Evolutionary conservation across 2,113 vertebrate species (phyloP).

Genomic region (Solenodon paradoxus): DNA sequence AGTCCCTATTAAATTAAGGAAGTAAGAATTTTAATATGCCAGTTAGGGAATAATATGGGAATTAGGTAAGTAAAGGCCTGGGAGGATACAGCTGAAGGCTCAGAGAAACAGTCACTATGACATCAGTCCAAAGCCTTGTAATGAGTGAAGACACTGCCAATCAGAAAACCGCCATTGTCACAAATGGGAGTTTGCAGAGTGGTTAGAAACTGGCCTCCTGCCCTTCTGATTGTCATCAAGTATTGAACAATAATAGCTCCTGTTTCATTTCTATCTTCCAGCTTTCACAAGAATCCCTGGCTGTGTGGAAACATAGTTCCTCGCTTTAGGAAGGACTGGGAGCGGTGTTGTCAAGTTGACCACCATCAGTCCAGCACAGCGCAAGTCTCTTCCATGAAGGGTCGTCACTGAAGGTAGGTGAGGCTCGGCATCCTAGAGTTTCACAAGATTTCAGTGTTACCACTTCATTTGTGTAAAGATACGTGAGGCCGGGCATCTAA

Average conservation of each 20-base stretch:
- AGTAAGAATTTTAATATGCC: neutral
- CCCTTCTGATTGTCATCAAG: neutral
- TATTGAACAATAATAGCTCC: neutral
- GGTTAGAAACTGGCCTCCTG: neutral
- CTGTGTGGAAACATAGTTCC: neutral
- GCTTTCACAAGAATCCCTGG: neutral
- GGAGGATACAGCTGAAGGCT: neutral
- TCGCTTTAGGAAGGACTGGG: neutral
- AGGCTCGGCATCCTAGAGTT: neutral
- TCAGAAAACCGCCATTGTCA: neutral
- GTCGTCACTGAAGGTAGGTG: neutral
- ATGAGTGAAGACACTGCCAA: neutral
- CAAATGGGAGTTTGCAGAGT: neutral
- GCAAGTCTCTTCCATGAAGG: neutral
- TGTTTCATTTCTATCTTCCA: neutral
- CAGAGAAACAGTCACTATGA: neutral
- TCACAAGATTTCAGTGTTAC: neutral
- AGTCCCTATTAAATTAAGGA: constrained; percentile 2
- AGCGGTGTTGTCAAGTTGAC: neutral
- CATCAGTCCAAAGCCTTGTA: neutral
- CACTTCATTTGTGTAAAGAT: neutral
- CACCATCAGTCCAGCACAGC: neutral
- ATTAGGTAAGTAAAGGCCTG: neutral
- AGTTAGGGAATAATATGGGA: neutral
- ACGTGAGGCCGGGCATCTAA: neutral